phyloP scores from a whole-genome alignment of 2,113 vertebrate genomes.

The Picathartes gymnocephalus region DNA sequence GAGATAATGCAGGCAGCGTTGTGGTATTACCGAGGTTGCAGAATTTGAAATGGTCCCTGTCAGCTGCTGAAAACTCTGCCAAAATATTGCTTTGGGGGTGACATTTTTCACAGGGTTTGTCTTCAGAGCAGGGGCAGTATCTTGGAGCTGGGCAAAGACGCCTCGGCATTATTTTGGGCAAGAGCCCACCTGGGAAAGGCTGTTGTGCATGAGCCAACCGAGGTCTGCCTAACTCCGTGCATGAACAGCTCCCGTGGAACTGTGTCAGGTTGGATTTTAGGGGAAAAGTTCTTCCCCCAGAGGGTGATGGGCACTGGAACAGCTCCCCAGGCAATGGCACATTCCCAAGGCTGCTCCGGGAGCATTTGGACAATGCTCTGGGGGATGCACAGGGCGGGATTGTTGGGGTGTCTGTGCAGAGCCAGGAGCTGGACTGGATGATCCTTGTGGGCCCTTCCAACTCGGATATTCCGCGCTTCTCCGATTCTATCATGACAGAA shows the following conservation, averaged over 20 bases:
- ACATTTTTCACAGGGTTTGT: neutral
- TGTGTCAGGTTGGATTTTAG: neutral
- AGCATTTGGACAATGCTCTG: accelerated
- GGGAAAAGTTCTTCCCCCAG: neutral
- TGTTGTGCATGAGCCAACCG: accelerated
- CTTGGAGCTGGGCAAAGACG: neutral
- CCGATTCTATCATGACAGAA: accelerated
- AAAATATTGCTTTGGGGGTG: neutral
- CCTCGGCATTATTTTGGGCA: neutral
- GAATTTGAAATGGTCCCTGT: neutral
- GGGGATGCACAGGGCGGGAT: neutral
- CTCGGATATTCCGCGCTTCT: neutral
- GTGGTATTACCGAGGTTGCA: neutral
- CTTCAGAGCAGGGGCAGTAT: neutral
- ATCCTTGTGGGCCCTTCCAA: neutral
- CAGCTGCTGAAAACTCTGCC: neutral
- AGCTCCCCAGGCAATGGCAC: neutral
- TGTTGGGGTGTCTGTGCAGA: neutral
- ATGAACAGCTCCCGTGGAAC: neutral
- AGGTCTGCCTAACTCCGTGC: neutral
- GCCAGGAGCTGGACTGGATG: neutral
- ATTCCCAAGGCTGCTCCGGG: neutral
- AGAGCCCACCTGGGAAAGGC: neutral
- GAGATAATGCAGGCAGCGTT: neutral
- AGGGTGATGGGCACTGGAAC: neutral